Evolutionary conservation across 2,888 invertebrate genomes (phyloP).

Genomic region (Stenchaetothrips biformis): DNA sequence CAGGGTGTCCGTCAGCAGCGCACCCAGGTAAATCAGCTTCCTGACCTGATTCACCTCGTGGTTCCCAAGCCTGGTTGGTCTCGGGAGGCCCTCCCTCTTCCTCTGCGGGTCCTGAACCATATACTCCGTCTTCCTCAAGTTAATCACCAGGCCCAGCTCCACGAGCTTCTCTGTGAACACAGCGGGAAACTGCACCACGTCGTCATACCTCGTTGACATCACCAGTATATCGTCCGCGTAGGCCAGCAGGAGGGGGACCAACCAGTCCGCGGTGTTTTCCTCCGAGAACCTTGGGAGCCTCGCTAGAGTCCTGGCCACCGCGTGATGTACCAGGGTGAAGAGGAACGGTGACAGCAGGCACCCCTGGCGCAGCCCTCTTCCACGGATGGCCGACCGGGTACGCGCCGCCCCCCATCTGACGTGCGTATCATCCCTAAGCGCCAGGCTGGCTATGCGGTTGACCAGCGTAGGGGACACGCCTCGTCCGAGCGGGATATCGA

Average conservation of each 20-base stretch:
- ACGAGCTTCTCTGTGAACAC: background rate
- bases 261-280: background rate
- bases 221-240: background rate
- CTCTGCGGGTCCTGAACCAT: no score
- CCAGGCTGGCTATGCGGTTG: background rate
- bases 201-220: background rate
- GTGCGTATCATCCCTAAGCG: background rate
- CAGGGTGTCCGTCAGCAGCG: no score
- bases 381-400: background rate
- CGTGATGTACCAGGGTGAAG: background rate
- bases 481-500: no score
- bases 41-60: no score
- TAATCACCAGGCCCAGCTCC: background rate
- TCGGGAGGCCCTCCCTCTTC: no score
- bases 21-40: no score
- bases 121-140: background rate
- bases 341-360: background rate
- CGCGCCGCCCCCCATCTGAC: no score
- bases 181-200: background rate
- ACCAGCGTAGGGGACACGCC: background rate
- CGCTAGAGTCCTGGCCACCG: background rate
- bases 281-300: background rate
- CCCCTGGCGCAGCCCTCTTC: background rate
- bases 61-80: no score
- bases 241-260: background rate